Base-by-base conservation (phyloP, 1,140 invertebrate genomes). In the Papilio polyxenes region DNA sequence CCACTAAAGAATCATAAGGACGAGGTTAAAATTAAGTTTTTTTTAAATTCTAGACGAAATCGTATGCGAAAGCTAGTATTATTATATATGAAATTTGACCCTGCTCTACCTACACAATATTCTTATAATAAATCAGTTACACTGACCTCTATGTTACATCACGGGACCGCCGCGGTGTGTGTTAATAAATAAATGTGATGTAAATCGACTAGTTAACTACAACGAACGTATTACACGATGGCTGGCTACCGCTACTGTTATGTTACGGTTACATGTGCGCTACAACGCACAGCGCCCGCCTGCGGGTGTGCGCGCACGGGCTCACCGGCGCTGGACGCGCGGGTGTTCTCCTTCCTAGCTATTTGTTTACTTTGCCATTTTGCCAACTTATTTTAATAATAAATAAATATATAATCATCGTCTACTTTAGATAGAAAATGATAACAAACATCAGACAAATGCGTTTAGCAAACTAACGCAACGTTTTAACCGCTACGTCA, bases 201-300 rank as follows among this genome's bases (percentile, higher is more conserved):
- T 65, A 65, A 65, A 23, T 65, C 23, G 23, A 11, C 20, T 20
- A 65, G 9, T 65, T 62, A 10, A 62, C 7, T 62, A 62, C 59
- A 20, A 10, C n/a, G 3, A 37, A 40, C 65, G 3, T 10, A 10
- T 13, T 40, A 37, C 4, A 15, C 31, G 31, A 72, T 11, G 23
- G 65, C 4, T 23, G 11, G 13, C 65, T 3, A 17, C 56, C 56
- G 56, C 87, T 88, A 92, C 92, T 92, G 91, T 93, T 92, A 92
- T 90, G 90, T 92, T 93, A 90, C 89, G 90, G 84, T 92, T 85
- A 89, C 91, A 87, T 90, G 88, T 85, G 76, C 83, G 86, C 89
- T 89, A 82, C 87, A 85, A 86, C 89, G 87, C 86, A 85, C 84
- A 4, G 40, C 40, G 40, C 40, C 40, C 40, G 56, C 17, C 51